phyloP scores from a whole-genome alignment of 2,113 vertebrate species.

The Sisor rabdophorus region DNA sequence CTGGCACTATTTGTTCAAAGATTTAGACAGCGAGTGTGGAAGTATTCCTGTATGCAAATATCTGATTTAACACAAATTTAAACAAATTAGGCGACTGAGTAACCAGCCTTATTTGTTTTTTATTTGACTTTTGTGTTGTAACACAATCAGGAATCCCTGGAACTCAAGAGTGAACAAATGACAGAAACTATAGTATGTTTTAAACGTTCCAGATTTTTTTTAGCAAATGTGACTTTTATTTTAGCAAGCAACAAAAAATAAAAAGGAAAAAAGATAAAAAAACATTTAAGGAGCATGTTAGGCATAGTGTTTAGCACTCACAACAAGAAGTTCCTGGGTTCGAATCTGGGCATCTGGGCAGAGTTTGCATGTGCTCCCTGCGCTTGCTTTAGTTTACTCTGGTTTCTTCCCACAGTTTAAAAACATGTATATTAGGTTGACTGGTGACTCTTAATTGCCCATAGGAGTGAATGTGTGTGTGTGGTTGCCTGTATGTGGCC shows the following conservation, averaged over 20 bases:
- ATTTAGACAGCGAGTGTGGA: not conserved
- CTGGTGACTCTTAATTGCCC: too few species aligned
- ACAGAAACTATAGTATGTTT: not conserved
- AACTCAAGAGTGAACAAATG: not conserved
- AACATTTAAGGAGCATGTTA: slow-evolving; percentile 9
- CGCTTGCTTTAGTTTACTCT: too few species aligned
- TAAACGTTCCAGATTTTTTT: too few species aligned
- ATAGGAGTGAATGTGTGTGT: too few species aligned
- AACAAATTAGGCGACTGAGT: slow-evolving; percentile 1
- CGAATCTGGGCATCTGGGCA: too few species aligned
- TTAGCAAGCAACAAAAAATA: not conserved
- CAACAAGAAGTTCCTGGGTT: too few species aligned
- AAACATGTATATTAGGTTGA: too few species aligned
- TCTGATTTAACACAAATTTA: slow-evolving; percentile 17
- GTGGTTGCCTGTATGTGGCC: too few species aligned
- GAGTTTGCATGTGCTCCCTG: too few species aligned
- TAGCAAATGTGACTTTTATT: not conserved
- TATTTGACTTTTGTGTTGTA: not conserved
- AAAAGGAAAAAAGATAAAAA: slow-evolving; percentile 12
- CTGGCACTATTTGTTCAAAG: not conserved
- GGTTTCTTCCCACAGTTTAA: too few species aligned
- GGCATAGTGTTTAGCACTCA: too few species aligned
- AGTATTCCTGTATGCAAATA: slow-evolving; percentile 28
- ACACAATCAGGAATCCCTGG: not conserved
- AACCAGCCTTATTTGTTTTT: not conserved